These are phyloP conservation scores for Heterotilapia buettikoferi DNA, from an alignment of 2,113 vertebrate species.

Conservation along the genomic window DNA sequence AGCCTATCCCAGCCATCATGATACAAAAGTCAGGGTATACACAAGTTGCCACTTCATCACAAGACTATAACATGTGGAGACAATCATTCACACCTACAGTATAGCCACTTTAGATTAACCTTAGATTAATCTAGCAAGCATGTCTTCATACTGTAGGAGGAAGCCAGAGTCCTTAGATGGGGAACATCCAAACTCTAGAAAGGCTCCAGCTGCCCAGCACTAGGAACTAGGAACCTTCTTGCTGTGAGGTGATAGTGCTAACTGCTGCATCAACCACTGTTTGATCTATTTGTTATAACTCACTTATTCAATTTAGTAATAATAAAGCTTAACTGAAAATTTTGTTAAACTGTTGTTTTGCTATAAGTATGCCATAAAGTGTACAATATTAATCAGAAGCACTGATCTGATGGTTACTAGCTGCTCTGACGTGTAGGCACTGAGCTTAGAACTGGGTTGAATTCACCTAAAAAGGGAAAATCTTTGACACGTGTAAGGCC, in stretches of 20 bases:
- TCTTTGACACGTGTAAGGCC: background rate
- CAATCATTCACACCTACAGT: background rate
- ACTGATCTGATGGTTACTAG: background rate
- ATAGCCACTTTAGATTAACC: background rate
- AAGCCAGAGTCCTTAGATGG: background rate
- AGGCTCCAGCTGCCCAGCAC: background rate
- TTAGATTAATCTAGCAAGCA: background rate
- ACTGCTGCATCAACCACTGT: background rate
- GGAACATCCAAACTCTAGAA: background rate
- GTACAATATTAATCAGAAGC: background rate
- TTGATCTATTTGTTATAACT: background rate
- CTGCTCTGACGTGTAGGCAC: background rate
- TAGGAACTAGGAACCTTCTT: background rate
- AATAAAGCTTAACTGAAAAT: background rate
- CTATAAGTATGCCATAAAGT: background rate
- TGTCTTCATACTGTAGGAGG: background rate
- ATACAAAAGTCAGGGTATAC: background rate
- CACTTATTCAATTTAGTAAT: background rate
- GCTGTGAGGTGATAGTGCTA: background rate
- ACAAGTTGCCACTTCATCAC: background rate
- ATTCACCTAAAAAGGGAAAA: background rate
- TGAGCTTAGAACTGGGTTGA: background rate
- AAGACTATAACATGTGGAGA: background rate
- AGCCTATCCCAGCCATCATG: background rate
- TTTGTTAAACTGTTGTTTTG: background rate